Conservation (phyloP, 2,888 invertebrate genomes). For the Sinohyriopsis cumingii region DNA sequence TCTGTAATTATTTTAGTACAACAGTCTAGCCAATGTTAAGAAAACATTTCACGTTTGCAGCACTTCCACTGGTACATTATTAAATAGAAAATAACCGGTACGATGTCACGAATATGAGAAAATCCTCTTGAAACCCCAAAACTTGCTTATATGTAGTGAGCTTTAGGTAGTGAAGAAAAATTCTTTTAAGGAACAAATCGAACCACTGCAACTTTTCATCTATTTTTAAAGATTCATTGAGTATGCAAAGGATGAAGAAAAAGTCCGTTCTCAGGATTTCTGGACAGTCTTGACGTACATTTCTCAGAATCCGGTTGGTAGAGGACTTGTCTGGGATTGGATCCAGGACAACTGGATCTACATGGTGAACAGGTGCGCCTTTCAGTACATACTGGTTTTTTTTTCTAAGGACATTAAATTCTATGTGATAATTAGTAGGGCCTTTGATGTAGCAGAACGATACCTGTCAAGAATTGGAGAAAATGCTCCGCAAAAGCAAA, state of each 20-base stretch:
- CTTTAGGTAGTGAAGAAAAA: not conserved
- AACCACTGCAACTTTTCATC: too few relatives aligned
- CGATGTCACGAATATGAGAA: not conserved
- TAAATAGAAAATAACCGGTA: not conserved
- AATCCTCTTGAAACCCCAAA: not conserved
- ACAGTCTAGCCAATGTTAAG: too few relatives aligned
- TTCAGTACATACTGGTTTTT: not conserved
- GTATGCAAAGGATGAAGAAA: constrained; percentile 82
- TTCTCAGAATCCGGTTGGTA: constrained; percentile 82
- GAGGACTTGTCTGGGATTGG: constrained; percentile 86
- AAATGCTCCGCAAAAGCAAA: not conserved
- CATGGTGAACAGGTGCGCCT: constrained; percentile 76
- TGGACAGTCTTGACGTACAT: constrained; percentile 81
- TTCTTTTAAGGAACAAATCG: not conserved
- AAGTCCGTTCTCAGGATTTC: constrained; percentile 89
- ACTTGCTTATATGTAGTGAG: not conserved
- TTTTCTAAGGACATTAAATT: not conserved
- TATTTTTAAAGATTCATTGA: constrained; percentile 78
- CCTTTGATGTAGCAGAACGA: not conserved
- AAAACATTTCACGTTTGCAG: too few relatives aligned
- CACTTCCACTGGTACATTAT: not conserved
- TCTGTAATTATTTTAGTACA: too few relatives aligned
- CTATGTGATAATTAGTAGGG: not conserved
- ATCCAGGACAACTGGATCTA: constrained; percentile 84
- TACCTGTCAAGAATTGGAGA: not conserved